These are phyloP conservation scores for Hartigia nigra DNA, from an alignment of 2,888 invertebrate genomes.

Conservation along the genomic window DNA sequence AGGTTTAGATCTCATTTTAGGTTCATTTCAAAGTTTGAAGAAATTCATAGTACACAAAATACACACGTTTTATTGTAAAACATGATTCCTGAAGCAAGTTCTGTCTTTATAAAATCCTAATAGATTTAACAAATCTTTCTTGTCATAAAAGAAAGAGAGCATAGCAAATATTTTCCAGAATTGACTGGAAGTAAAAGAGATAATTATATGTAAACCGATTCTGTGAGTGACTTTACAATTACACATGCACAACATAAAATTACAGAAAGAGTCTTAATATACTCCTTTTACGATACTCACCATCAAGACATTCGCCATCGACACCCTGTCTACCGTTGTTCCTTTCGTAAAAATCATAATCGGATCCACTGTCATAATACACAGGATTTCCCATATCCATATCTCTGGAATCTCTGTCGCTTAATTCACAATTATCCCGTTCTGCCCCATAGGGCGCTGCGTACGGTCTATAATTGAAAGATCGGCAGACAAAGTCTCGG, in stretches of 20 bases:
- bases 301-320: conserved; percentile 85
- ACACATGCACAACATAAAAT: neutral
- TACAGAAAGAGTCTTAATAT: neutral
- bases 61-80: too few relatives aligned
- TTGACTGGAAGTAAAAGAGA: neutral
- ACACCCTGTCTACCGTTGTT: conserved; percentile 77
- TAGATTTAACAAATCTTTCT: neutral
- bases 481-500: conserved; percentile 85
- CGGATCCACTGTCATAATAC: conserved; percentile 85
- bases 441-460: conserved; percentile 74
- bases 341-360: conserved; percentile 87
- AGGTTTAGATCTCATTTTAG: too few relatives aligned
- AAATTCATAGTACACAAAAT: too few relatives aligned
- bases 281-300: conserved; percentile 66
- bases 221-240: neutral
- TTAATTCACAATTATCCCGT: conserved; percentile 89
- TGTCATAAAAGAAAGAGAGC: neutral
- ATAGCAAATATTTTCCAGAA: neutral
- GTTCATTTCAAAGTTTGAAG: too few relatives aligned
- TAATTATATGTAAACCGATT: neutral
- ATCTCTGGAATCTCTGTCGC: conserved; percentile 86
- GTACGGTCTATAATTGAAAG: conserved; percentile 85
- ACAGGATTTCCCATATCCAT: conserved; percentile 87
- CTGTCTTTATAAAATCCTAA: too few relatives aligned
- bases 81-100: too few relatives aligned